A percentile compares a stretch with the other conserved stretches of the same genome.
phyloP scores from a whole-genome alignment of 2,113 vertebrate species.

The Tragelaphus buxtoni region DNA sequence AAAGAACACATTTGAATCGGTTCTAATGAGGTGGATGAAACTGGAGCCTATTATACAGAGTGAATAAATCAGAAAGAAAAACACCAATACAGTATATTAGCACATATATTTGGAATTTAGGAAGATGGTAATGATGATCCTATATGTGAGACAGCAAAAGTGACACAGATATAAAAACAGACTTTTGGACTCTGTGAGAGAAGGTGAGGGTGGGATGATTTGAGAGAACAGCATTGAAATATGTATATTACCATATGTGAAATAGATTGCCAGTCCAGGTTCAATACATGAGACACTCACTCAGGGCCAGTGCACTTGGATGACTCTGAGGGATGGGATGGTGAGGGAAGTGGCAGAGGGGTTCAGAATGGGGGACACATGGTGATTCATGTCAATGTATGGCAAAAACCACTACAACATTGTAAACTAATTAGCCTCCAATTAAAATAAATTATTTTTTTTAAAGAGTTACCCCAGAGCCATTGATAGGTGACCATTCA shows the following conservation, averaged over 20 bases:
- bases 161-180: not conserved
- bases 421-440: not conserved
- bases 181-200: not conserved
- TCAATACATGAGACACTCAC: accelerated
- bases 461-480: not conserved
- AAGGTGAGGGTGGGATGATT: not conserved
- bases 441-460: not conserved
- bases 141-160: not conserved
- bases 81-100: not conserved
- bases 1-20: not conserved
- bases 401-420: not conserved
- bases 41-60: not conserved
- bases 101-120: not conserved
- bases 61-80: not conserved
- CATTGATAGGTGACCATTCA: not conserved
- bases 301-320: not conserved
- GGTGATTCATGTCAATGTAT: not conserved
- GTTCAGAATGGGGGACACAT: not conserved
- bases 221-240: not conserved
- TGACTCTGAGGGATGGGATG: not conserved
- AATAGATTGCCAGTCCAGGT: not conserved
- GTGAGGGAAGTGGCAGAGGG: not conserved
- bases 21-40: not conserved
- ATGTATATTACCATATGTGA: not conserved
- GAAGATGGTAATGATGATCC: not conserved